Evolutionary conservation across 2,797 vertebrate species (phyloP).

Genomic region (Propithecus deckenii): DNA sequence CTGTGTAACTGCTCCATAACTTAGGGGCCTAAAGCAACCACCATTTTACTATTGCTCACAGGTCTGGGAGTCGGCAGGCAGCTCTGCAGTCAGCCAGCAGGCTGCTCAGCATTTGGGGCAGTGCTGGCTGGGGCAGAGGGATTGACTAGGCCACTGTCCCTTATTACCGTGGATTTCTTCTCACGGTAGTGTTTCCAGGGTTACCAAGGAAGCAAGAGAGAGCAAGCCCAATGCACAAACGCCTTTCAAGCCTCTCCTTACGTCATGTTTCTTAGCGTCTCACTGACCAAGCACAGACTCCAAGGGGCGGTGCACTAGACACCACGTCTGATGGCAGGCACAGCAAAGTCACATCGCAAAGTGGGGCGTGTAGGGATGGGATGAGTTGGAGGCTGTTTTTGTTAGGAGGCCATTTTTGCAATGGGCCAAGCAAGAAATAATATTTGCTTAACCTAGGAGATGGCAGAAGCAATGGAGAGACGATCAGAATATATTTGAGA

Average conservation of each 20-base stretch:
- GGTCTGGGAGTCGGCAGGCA: not conserved
- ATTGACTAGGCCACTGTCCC: not conserved
- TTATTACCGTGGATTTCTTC: not conserved
- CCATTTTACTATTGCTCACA: not conserved
- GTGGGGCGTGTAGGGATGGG: not conserved
- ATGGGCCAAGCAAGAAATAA: not conserved
- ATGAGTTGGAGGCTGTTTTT: not conserved
- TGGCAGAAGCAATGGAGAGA: not conserved
- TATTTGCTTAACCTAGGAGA: not conserved
- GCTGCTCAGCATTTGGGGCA: not conserved
- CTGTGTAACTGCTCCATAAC: not conserved
- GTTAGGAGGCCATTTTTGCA: not conserved
- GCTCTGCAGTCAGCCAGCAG: not conserved
- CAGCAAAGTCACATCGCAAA: not conserved
- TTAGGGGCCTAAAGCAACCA: not conserved
- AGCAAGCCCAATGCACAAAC: not conserved
- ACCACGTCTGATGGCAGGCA: not conserved
- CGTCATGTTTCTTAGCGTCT: not conserved
- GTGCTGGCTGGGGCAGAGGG: not conserved
- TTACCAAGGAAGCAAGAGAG: not conserved
- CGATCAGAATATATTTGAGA: not conserved
- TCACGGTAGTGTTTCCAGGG: not conserved
- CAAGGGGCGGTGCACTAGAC: too few species aligned
- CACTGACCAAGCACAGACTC: not conserved
- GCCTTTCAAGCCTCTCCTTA: not conserved